Percentiles rank a stretch among this genome's conserved stretches.
Conservation (phyloP, 1,140 invertebrate genomes). For the Manduca sexta region DNA sequence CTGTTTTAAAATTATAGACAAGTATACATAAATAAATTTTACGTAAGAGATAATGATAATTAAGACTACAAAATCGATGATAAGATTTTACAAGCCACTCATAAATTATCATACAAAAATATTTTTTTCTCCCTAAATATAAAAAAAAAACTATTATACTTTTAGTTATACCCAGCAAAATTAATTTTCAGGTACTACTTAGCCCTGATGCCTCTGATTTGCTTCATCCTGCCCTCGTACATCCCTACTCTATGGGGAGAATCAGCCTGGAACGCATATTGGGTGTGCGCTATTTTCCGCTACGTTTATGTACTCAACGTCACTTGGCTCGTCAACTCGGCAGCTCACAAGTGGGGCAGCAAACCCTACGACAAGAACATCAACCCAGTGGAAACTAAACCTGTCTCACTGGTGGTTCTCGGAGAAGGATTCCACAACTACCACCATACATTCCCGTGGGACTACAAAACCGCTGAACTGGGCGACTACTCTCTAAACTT, state of each 20-base stretch:
- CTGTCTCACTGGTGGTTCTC: constrained; percentile 74
- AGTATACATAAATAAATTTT: too few relatives aligned
- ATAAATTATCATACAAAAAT: too few relatives aligned
- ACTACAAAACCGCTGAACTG: constrained; percentile 80
- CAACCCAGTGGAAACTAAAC: constrained; percentile 77
- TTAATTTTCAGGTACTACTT: constrained; percentile 79
- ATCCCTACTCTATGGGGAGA: constrained; percentile 85
- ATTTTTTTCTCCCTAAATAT: too few relatives aligned
- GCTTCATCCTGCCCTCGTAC: constrained; percentile 83
- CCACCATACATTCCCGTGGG: constrained; percentile 85
- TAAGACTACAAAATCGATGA: too few relatives aligned
- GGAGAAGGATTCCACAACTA: constrained; percentile 84
- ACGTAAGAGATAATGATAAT: too few relatives aligned
- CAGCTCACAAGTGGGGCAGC: constrained; percentile 82
- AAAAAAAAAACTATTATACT: too few relatives aligned
- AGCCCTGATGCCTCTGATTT: constrained; percentile 78
- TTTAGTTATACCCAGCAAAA: too few relatives aligned
- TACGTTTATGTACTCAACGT: constrained; percentile 79
- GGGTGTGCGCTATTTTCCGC: constrained; percentile 76
- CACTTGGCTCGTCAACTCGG: constrained; percentile 87
- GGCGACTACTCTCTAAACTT: constrained; percentile 75
- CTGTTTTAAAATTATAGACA: too few relatives aligned
- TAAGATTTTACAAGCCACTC: too few relatives aligned
- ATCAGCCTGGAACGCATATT: constrained; percentile 74
- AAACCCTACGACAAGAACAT: constrained; percentile 83